Evolutionary conservation across 1,140 invertebrate species (phyloP).

Genomic region (Bombus cullumanus): DNA sequence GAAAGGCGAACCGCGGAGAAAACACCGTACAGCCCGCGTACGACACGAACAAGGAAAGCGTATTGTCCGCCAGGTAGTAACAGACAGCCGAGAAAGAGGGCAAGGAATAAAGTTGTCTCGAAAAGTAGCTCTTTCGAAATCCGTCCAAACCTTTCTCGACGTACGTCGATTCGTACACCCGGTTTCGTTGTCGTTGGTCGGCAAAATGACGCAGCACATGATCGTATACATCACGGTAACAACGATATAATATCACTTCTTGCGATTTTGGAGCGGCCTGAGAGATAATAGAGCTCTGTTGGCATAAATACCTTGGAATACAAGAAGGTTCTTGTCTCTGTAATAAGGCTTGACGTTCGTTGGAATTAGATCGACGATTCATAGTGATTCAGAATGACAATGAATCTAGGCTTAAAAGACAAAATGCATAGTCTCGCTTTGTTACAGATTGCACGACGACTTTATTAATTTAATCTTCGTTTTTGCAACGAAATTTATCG

Average conservation of each 20-base stretch:
- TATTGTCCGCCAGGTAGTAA: constrained; percentile 40
- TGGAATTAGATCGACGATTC: not conserved
- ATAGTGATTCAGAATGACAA: not conserved
- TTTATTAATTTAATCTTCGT: not conserved
- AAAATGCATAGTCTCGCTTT: not conserved
- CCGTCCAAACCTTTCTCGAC: constrained; percentile 5
- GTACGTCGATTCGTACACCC: constrained; percentile 38
- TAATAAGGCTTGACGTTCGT: not conserved
- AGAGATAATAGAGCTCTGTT: not conserved
- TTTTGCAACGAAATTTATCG: not conserved
- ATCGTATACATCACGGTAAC: not conserved
- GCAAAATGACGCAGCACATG: constrained; percentile 7
- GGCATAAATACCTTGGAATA: not conserved
- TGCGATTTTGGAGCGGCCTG: not conserved
- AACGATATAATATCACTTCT: no score
- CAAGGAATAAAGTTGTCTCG: constrained; percentile 34
- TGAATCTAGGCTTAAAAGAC: no score
- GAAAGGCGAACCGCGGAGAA: constrained; percentile 53
- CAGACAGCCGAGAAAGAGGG: constrained; percentile 34
- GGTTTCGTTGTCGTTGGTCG: constrained; percentile 4
- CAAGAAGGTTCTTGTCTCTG: not conserved
- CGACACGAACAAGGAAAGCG: constrained; percentile 47
- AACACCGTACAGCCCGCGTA: constrained; percentile 48
- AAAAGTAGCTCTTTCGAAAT: constrained; percentile 48
- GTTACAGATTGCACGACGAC: not conserved